phyloP scores from a whole-genome alignment of 2,113 vertebrate species.

The Columba janthina region DNA sequence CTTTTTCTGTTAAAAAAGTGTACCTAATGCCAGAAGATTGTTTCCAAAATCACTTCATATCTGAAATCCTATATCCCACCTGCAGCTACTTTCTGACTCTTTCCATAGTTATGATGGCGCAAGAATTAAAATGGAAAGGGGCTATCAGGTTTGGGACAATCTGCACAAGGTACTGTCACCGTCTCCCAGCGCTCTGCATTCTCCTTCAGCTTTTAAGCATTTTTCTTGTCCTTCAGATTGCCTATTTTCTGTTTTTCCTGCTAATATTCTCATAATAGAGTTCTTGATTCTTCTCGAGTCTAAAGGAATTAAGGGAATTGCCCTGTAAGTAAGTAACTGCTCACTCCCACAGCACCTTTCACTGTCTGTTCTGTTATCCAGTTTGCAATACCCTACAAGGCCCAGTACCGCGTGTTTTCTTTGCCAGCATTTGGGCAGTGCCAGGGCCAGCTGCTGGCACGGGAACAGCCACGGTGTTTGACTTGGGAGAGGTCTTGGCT shows the following conservation, averaged over 20 bases:
- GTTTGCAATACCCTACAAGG: neutral
- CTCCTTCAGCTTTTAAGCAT: neutral
- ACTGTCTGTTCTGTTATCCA: neutral
- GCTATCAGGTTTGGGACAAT: neutral
- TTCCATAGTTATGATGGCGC: neutral
- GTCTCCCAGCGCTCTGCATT: neutral
- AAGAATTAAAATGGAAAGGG: neutral
- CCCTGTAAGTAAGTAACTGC: neutral
- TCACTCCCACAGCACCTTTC: neutral
- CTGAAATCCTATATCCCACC: neutral
- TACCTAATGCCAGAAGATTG: neutral
- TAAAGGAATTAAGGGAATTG: neutral
- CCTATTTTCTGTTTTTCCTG: neutral
- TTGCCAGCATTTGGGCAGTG: neutral
- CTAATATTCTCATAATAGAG: neutral
- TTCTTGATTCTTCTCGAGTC: neutral
- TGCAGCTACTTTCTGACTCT: neutral
- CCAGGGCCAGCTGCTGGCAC: neutral
- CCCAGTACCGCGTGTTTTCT: neutral
- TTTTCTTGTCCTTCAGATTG: neutral
- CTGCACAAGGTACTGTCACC: neutral
- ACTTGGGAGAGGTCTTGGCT: neutral
- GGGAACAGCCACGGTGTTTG: neutral
- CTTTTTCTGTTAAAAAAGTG: neutral
- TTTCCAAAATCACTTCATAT: neutral